These are phyloP conservation scores for Girardinus metallicus DNA, from an alignment of 2,797 vertebrate genomes.

Conservation along the genomic window DNA sequence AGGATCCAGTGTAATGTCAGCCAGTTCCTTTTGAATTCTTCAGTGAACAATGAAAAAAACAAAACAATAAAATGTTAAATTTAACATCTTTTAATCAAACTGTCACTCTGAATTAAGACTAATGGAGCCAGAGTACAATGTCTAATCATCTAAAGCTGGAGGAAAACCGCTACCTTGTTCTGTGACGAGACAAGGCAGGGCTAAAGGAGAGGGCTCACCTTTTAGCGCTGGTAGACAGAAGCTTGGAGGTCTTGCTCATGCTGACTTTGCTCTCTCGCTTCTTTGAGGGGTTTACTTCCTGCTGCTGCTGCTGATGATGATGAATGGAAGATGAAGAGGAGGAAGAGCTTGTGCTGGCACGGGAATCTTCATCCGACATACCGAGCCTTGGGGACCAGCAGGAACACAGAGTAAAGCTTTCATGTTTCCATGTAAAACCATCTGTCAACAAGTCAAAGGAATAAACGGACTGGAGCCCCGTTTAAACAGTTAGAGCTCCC, in stretches of 20 bases:
- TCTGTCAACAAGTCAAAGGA: not conserved
- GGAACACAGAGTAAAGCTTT: not conserved
- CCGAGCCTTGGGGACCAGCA: conserved; percentile 61
- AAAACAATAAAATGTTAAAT: conserved; percentile 4
- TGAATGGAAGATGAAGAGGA: conserved; percentile 90
- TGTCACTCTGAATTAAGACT: not conserved
- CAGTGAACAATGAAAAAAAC: conserved; percentile 14
- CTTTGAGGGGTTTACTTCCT: conserved; percentile 81
- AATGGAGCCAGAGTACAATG: not conserved
- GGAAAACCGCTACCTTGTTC: not conserved
- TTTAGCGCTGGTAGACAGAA: conserved; percentile 96
- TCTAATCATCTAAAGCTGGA: not conserved
- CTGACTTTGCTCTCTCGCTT: conserved; percentile 94
- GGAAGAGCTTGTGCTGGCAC: conserved; percentile 96
- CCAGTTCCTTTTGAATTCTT: conserved; percentile 98
- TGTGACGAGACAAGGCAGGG: not conserved
- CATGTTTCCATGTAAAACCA: not conserved
- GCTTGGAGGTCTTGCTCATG: conserved; percentile 98
- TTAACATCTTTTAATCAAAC: not conserved
- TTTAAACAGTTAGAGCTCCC: no score
- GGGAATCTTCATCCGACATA: conserved; percentile 99
- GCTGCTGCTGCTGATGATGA: conserved; percentile 60
- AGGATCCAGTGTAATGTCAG: conserved; percentile 95
- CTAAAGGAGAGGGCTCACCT: conserved; percentile 76
- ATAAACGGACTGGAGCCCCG: not conserved